Base-by-base conservation (phyloP, 2,113 vertebrate genomes). In the Setophaga coronata region DNA sequence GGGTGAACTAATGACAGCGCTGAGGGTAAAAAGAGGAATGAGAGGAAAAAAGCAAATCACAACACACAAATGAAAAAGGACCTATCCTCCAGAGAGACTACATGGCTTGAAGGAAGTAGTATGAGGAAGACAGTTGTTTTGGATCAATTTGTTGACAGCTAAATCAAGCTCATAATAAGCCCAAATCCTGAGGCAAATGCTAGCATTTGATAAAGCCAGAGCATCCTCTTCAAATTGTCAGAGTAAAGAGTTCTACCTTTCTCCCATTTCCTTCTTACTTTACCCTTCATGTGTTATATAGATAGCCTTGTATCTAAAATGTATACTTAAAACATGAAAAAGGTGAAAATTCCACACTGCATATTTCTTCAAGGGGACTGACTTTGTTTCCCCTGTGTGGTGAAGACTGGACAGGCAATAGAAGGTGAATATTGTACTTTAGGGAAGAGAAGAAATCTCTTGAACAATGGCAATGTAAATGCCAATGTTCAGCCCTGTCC, bases 261-360 rank as follows among this genome's bases (percentile, higher is more conserved):
- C 25, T 54, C n/a, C 11, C 14, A 3, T 54, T 94, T 78, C 10
- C 15, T 64, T 74, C 7, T 54, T 57, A 21, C 29, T 82, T 84
- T 56, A 16, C 25, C 29, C 9, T 40, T 60, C 16, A 12, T 0
- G 0, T 26, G 3, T 28, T 71, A 4, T n/a, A 20, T 21, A 17
- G 18, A 10, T 28, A 40, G 15, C 9, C 20, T 50, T 66, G 16
- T 93, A 85, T 50, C 2, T 26, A 73, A 88, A 61, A 66, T 43
- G n/a, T 20, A 4, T 74, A 8, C 24, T 69, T 56, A 33, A 77
- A 58, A 13, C 2, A 7, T 18, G 6, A n/a, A 88, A 64, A 48
- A 18, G 1, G 4, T 58, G 9, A 6, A 57, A 54, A 6, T 40
- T 60, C 4, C 34, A 51, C 5, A 7, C 7, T 42, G 6, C 7